Conservation (phyloP, 2,113 vertebrate genomes). For the Pristiophorus japonicus region DNA sequence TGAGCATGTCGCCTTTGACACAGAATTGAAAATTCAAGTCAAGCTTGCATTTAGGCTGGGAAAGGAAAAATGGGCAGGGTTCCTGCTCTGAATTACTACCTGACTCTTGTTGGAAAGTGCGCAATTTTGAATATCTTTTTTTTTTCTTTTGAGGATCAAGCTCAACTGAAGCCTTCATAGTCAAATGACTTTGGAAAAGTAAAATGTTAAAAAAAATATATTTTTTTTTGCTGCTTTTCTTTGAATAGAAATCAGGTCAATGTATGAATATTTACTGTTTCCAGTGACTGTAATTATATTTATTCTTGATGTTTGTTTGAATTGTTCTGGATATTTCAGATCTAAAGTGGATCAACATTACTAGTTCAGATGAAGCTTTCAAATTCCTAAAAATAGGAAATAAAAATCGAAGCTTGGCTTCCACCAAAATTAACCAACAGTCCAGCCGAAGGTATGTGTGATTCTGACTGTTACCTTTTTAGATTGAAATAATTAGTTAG, state of each 20-base stretch:
- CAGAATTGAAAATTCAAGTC: not conserved
- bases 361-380: slow-evolving; percentile 62
- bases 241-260: no score
- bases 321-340: slow-evolving; percentile 53
- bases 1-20: not conserved
- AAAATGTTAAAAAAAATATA: no score
- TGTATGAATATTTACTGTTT: not conserved
- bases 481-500: not conserved
- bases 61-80: not conserved
- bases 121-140: no score
- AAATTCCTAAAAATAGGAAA: slow-evolving; percentile 73
- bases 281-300: not conserved
- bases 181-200: no score
- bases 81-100: not conserved
- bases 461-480: not conserved
- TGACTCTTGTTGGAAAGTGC: not conserved
- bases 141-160: no score
- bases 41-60: no score
- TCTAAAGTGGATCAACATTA: slow-evolving; percentile 74
- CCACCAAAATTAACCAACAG: slow-evolving; percentile 78
- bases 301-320: not conserved
- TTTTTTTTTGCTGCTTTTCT: no score
- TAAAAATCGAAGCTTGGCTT: slow-evolving; percentile 75
- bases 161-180: no score
- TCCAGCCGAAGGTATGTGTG: slow-evolving; percentile 74